Evolutionary conservation across 1,140 invertebrate species (phyloP).

Genomic region (Augochlora pura): DNA sequence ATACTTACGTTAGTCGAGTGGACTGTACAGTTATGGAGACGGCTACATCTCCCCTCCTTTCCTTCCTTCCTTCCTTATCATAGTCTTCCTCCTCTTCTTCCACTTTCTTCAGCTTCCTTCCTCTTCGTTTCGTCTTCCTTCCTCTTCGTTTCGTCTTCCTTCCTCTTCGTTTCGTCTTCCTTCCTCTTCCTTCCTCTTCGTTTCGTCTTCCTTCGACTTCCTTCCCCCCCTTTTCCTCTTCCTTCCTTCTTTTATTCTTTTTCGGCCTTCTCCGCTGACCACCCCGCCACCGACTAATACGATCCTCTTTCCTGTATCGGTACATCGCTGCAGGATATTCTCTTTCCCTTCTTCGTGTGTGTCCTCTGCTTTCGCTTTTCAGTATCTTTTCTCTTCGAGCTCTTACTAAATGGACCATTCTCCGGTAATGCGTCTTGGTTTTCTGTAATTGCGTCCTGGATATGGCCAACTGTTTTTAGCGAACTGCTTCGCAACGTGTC

Average conservation of each 20-base stretch:
- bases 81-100: not conserved
- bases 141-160: too few relatives aligned
- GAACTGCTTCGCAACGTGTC: too few relatives aligned
- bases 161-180: not conserved
- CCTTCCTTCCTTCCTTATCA: conserved; percentile 38
- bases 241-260: not conserved
- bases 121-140: not conserved
- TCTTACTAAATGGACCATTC: conserved; percentile 49
- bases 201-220: not conserved
- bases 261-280: not conserved
- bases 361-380: not conserved
- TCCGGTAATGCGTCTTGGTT: conserved; percentile 20
- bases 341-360: not conserved
- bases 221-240: not conserved
- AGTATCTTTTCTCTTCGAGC: conserved; percentile 23
- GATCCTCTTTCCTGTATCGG: conserved; percentile 25
- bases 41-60: conserved; percentile 54
- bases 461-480: too few relatives aligned
- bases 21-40: conserved; percentile 74
- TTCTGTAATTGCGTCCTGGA: not conserved
- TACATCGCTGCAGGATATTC: conserved; percentile 26
- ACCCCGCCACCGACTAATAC: conserved; percentile 14
- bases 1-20: conserved; percentile 77
- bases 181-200: not conserved
- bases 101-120: not conserved